Base-by-base conservation (phyloP, 2,797 vertebrate genomes). In the Onychomys arenicola region DNA sequence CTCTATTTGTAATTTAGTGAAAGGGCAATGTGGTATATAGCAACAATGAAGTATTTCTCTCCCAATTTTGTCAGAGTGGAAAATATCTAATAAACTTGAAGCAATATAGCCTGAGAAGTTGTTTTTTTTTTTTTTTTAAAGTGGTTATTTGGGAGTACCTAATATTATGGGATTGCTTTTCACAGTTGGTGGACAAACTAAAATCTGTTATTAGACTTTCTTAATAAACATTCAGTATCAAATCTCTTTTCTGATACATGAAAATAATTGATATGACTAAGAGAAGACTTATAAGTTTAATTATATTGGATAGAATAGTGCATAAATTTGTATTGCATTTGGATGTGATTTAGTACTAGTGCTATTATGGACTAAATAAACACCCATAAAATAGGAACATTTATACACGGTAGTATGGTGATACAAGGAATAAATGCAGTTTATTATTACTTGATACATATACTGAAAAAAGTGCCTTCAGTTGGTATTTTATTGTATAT, bases 261-360 rank as follows among this genome's bases (percentile, higher is more conserved):
- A 71, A 95, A 91, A 75, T 76, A 57, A 71, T 93, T 77, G 4
- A 90, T 46, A 9, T 10, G 81, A 6, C 19, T 73, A 14, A 81
- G 86, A 61, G 32, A 0, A 82, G 69, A 92, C 27, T 89, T 75
- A 5, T 91, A 52, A 2, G 10, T 40, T 92, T 0, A 43, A 61
- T 82, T 94, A 17, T 61, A 77, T 81, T 89, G 21, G 1, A 6
- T 40, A 21, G 14, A 85, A 37, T 17, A 43, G 59, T 16, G 14
- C 0, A 37, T 13, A 88, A 37, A 57, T 23, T 49, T 37, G 6
- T 27, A 40, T 57, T 25, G 3, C 12, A 11, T 13, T 55, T 71
- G 34, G 2, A 23, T 59, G 4, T 23, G n/a, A 12, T 32, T 0
- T 0, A 25, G 1, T 71, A 23, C 52, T 21, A 71, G 7, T 4